phyloP scores from a whole-genome alignment of 2,888 invertebrate genomes.

The Psylliodes chrysocephalus region DNA sequence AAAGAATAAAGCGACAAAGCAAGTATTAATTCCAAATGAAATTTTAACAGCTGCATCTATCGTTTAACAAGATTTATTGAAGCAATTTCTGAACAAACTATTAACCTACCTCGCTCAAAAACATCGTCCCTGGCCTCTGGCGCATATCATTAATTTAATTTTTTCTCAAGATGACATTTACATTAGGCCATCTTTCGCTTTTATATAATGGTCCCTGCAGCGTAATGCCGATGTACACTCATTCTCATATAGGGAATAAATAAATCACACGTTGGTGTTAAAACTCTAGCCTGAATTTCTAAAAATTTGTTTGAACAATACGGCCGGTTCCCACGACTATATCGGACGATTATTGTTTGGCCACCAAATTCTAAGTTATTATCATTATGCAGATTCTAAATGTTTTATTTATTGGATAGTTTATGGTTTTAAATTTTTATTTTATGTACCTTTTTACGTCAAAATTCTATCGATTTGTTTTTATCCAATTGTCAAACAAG shows the following conservation, averaged over 20 bases:
- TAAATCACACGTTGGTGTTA: constrained; percentile 59
- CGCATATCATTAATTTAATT: constrained; percentile 27
- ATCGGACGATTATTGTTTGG: not conserved
- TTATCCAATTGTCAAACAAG: too few relatives aligned
- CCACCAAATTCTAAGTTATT: too few relatives aligned
- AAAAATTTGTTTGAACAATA: constrained; percentile 53
- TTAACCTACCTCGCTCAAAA: constrained; percentile 15
- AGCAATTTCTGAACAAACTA: constrained; percentile 15
- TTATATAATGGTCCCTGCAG: constrained; percentile 42
- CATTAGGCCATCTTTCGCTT: constrained; percentile 49
- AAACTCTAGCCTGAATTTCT: constrained; percentile 54
- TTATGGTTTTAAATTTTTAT: too few relatives aligned
- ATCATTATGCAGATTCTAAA: too few relatives aligned
- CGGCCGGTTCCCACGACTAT: constrained; percentile 51
- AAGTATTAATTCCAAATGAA: constrained; percentile 5
- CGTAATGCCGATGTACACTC: constrained; percentile 22
- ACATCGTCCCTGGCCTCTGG: constrained; percentile 15
- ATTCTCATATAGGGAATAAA: constrained; percentile 53
- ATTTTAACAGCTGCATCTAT: constrained; percentile 3
- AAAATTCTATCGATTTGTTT: too few relatives aligned
- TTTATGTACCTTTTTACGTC: too few relatives aligned
- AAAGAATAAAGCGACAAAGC: not conserved
- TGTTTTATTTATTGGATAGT: too few relatives aligned
- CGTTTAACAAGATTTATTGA: constrained; percentile 18
- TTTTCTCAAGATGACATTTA: constrained; percentile 48